Base-by-base conservation (phyloP, 2,797 vertebrate species). In the Hoplostethus atlanticus region DNA sequence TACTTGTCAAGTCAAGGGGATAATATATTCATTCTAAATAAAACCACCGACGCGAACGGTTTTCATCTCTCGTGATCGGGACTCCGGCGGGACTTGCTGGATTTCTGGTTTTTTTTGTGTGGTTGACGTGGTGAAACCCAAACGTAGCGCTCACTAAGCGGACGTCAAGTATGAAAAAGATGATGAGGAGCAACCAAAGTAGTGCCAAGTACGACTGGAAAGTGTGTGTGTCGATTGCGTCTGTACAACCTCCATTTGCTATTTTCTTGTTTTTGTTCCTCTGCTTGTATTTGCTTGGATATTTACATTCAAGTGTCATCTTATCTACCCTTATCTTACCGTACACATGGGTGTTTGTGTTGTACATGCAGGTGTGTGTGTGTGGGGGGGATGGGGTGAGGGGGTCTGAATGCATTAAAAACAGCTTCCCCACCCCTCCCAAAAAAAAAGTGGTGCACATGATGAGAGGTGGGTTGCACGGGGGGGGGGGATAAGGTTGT, bases 401-500 rank as follows among this genome's bases (percentile, higher is more conserved):
- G 53, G 55, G 59, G 40, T 36, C 13, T 59, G 66, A 87, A 85
- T 65, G 25, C 52, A 71, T 67, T 48, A 48, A 58, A 71, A 70
- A 71, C 54, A 50, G 15, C 15, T 4, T 4, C 53, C 13, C 50
- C 21, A 21, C 36, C 46, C 38, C 59, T 11, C 67, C 12, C 11
- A 4, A 21, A 0, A 7, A 40, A 31, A 59, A 72, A 69, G 46
- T 57, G 38, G 25, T 47, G 60, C 68, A 66, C 31, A 86, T 38
- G 77, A 74, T 71, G 88, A 87, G 86, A 82, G 89, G 69, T 71
- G 82, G 85, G 81, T 77, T 74, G 83, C 57, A 83, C 71, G 16
- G 73, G 21, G 21, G 21, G 21, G 80, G 79, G 77, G 67, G 88
- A 80, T 88, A 83, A 82, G 89, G 89, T 89, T 77, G 85, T 86